Percentiles rank a stretch among this genome's conserved stretches.
Evolutionary conservation across 2,113 vertebrate genomes (phyloP).

Genomic region (Gorilla gorilla): DNA sequence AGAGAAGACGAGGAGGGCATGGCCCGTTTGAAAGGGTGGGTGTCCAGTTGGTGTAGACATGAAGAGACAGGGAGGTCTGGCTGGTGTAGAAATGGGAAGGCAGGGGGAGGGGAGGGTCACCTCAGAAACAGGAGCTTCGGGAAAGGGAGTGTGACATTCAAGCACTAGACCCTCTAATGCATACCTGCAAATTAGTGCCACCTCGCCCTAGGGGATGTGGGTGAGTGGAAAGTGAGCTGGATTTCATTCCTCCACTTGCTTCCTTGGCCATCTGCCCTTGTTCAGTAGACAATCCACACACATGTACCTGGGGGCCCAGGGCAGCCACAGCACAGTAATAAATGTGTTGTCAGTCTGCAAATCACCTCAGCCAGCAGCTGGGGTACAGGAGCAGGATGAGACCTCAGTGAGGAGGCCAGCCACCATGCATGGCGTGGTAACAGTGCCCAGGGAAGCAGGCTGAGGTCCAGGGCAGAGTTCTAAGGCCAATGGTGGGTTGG

Average conservation of each 20-base stretch:
- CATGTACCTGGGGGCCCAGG: neutral
- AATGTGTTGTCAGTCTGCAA: neutral
- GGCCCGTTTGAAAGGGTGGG: neutral
- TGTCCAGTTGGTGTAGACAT: neutral
- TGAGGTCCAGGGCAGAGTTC: neutral
- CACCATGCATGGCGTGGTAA: fast-evolving
- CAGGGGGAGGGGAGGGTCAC: too few species aligned
- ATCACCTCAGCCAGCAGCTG: neutral
- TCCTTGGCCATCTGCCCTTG: neutral
- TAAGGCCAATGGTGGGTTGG: neutral
- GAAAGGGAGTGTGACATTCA: neutral
- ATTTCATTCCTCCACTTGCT: neutral
- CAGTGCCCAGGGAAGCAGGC: neutral
- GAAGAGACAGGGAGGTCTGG: neutral
- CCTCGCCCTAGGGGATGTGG: neutral
- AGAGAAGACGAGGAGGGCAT: neutral
- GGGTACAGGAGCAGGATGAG: neutral
- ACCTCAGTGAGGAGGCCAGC: neutral
- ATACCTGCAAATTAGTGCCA: neutral
- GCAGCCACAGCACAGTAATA: fast-evolving
- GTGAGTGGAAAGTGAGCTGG: neutral
- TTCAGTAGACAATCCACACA: neutral
- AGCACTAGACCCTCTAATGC: neutral
- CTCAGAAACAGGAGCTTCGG: neutral
- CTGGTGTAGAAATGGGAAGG: neutral